phyloP scores from a whole-genome alignment of 2,888 invertebrate genomes.

The Cyclophora albipunctata region DNA sequence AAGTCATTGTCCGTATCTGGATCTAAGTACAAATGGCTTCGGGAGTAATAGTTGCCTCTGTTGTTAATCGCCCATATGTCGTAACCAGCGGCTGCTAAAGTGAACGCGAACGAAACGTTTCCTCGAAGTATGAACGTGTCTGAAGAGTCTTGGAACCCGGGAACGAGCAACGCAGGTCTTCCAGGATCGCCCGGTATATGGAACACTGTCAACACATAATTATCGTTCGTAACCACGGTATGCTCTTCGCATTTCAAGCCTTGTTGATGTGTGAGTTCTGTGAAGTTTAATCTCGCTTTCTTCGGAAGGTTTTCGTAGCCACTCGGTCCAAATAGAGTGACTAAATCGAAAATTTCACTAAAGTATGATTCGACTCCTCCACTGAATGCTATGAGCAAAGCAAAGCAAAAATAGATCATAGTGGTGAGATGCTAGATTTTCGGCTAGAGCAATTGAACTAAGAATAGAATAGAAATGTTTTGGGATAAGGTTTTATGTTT shows the following conservation, averaged over 20 bases:
- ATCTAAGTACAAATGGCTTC: constrained; percentile 52
- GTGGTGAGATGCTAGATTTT: no score
- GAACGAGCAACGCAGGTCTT: constrained; percentile 23
- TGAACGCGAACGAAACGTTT: constrained; percentile 19
- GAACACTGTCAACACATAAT: constrained; percentile 25
- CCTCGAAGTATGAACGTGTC: constrained; percentile 28
- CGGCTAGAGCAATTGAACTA: no score
- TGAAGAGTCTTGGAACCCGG: constrained; percentile 21
- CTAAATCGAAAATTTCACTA: no score
- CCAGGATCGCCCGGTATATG: constrained; percentile 20
- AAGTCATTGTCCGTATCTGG: constrained; percentile 37
- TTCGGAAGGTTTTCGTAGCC: not conserved
- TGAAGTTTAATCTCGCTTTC: constrained; percentile 13
- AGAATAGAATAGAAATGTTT: no score
- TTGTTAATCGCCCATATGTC: constrained; percentile 45
- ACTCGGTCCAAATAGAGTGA: no score
- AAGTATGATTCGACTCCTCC: no score
- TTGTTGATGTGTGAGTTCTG: constrained; percentile 18
- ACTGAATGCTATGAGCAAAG: no score
- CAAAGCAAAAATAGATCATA: no score
- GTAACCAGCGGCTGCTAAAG: constrained; percentile 53
- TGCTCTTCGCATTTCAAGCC: constrained; percentile 15
- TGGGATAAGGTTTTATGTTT: no score
- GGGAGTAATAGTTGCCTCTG: constrained; percentile 75
- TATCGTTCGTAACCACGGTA: constrained; percentile 25